These are phyloP conservation scores for Itoplectis maculator DNA, from an alignment of 2,888 invertebrate genomes.

Conservation along the genomic window DNA sequence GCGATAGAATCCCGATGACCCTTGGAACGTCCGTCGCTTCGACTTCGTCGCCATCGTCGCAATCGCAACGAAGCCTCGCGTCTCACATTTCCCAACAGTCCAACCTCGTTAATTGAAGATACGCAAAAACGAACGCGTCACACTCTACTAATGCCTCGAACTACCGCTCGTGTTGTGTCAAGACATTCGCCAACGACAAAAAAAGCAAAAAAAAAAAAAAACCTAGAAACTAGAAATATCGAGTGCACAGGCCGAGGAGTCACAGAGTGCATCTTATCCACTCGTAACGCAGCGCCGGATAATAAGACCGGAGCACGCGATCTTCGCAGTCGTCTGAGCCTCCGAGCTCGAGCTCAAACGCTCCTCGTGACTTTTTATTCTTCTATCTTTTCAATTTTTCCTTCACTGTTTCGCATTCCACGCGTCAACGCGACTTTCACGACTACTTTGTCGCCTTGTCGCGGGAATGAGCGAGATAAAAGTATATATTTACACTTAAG, in stretches of 20 bases:
- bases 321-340: constrained; percentile 58
- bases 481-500: too few relatives aligned
- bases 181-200: background rate
- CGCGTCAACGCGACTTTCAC: constrained; percentile 4
- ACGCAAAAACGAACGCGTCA: constrained; percentile 46
- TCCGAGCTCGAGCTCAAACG: constrained; percentile 50
- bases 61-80: background rate
- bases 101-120: background rate
- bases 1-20: too few relatives aligned
- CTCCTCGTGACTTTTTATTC: constrained; percentile 37
- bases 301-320: constrained; percentile 63
- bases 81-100: constrained; percentile 10
- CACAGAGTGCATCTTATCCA: constrained; percentile 29
- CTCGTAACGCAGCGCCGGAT: constrained; percentile 39
- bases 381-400: constrained; percentile 3
- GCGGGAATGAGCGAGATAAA: background rate
- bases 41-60: background rate
- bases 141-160: constrained; percentile 59
- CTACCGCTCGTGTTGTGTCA: too few relatives aligned
- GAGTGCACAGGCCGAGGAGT: constrained; percentile 39
- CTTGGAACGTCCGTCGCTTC: too few relatives aligned
- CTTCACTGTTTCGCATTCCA: background rate
- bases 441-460: background rate
- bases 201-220: constrained; percentile 29
- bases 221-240: constrained; percentile 39